Evolutionary conservation across 2,113 vertebrate species (phyloP).

Genomic region (Colistium nudipinnis): DNA sequence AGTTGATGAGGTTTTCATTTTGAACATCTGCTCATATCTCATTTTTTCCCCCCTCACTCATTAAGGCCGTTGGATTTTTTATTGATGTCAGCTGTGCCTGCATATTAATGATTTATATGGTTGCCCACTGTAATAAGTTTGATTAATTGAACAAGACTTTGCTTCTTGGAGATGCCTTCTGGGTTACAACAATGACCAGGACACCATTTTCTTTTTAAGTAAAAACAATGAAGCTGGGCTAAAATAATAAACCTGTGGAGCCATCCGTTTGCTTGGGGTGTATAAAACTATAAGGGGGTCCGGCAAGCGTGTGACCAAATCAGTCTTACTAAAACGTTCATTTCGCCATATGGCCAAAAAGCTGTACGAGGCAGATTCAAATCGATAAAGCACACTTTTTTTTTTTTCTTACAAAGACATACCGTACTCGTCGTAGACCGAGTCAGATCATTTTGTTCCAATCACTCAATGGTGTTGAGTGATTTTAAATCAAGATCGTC

Average conservation of each 20-base stretch:
- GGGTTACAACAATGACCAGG: conserved; percentile 20
- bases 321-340: background rate
- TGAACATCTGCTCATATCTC: conserved; percentile 73
- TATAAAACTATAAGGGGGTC: conserved; percentile 8
- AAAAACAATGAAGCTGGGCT: conserved; percentile 7
- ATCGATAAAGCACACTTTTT: background rate
- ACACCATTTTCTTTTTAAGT: conserved; percentile 15
- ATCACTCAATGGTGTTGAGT: no score
- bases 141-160: conserved; percentile 62
- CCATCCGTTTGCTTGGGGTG: conserved; percentile 5
- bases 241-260: background rate
- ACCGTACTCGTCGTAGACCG: no score
- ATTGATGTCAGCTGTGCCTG: conserved; percentile 66
- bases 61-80: conserved; percentile 64
- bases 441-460: no score
- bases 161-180: conserved; percentile 31
- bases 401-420: background rate
- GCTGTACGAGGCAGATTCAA: background rate
- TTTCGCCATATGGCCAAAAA: background rate
- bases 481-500: background rate
- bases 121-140: conserved; percentile 57
- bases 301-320: background rate
- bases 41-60: conserved; percentile 49
- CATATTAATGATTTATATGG: conserved; percentile 68
- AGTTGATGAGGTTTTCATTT: conserved; percentile 69